Evolutionary conservation across 2,797 vertebrate species (phyloP), one percentile per base, ranked within the genome.

Genomic region (Halcyon badia): DNA sequence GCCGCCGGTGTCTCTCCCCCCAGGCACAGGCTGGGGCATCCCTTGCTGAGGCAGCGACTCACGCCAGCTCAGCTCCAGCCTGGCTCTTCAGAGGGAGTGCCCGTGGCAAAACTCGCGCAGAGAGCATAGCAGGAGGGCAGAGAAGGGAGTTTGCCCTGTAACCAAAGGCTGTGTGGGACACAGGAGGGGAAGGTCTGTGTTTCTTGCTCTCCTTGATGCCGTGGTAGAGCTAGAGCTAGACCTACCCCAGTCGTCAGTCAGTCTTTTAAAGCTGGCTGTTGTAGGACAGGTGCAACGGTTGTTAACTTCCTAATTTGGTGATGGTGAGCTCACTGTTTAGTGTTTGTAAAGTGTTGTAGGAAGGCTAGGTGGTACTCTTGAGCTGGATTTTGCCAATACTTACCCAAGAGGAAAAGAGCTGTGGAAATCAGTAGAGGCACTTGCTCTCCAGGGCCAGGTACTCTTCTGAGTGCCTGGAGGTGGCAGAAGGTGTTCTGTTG

Each of bases 351-450:
- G 13, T 93, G 83, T 56, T 76, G 83, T n/a, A 69, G 73, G 83
- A 81, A 96, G 93, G 94, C 94, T 97, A 97, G 96, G 94, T 95
- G 95, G 96, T 95, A 96, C 96, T 97, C 96, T 97, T 95, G 95
- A 96, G 97, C 97, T 97, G 93, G 91, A 30, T 95, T 96, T 95
- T 94, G 87, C 78, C 89, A 89, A 0, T 60, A 87, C 86, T 91
- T 79, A 51, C 70, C 79, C 83, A 91, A 84, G 79, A 88, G 80
- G 25, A 84, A 68, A 66, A 79, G 48, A 20, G 52, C 58, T 58
- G 60, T 66, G 62, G 66, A 57, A 82, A 70, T 64, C n/a, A 19
- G 54, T n/a, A 51, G 75, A 80, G 73, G 6, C 14, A 7, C 35
- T 91, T 41, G 61, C 54, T 79, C 13, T 72, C 70, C 37, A 30